A percentile compares a stretch with the other conserved stretches of the same genome.
Conservation (phyloP, 2,113 vertebrate species). For the Malurus melanocephalus region DNA sequence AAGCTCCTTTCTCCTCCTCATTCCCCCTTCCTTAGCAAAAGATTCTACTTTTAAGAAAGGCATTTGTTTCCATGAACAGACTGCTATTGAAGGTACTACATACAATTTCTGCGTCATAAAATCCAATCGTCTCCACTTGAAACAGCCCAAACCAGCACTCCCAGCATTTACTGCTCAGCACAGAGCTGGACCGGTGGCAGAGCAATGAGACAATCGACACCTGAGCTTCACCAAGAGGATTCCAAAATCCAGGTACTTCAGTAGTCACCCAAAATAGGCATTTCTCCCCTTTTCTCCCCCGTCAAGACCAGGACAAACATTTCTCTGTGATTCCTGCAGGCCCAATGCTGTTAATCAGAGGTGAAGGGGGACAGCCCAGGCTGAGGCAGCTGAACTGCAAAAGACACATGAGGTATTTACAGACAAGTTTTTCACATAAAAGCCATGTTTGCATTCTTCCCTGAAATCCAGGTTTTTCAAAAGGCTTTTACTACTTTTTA, state of each 20-base stretch:
- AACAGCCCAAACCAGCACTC: neutral
- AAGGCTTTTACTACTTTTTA: neutral
- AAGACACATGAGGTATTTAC: neutral
- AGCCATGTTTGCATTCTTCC: neutral
- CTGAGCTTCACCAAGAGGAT: neutral
- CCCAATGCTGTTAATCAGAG: neutral
- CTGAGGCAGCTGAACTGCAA: neutral
- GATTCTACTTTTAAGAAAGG: neutral
- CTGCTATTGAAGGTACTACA: neutral
- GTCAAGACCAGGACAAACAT: neutral
- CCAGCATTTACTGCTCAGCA: neutral
- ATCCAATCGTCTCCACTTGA: neutral
- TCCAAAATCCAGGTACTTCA: neutral
- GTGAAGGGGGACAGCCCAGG: neutral
- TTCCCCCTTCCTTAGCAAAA: neutral
- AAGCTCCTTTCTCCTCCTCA: neutral
- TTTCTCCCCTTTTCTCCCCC: neutral
- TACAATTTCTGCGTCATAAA: neutral
- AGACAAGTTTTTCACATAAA: accelerated
- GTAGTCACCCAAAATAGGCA: neutral
- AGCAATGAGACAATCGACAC: neutral
- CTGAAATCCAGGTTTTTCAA: neutral
- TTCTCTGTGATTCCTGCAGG: neutral
- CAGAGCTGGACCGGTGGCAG: neutral
- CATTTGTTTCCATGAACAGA: neutral